Evolutionary conservation across 2,888 invertebrate genomes (phyloP), one percentile per base, ranked within the genome.

Genomic region (Meiosimyza decipiens): DNA sequence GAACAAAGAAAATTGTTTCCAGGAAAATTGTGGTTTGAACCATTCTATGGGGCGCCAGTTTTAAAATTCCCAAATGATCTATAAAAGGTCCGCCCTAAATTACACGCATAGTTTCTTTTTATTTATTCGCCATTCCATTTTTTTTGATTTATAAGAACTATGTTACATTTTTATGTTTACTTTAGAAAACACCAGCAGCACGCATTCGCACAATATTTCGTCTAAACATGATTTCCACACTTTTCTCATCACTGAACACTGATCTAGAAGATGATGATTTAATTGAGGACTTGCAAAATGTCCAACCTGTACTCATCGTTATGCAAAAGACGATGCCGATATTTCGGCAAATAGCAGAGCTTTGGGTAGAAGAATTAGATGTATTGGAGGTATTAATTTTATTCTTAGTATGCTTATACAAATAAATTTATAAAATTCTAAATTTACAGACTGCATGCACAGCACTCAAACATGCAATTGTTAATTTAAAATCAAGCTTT

Each of bases 401-500:
- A 54, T 18, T 18, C 9, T 28, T 9, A 18, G 22, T 60, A 9
- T 22, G 9, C 1, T 60, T 60, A 1, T 15, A 9, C 1, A 6
- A 9, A n/a, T 16, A 33, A 55, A n/a, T 22, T 66, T 28, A 6
- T 15, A n/a, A 57, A 71, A 55, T 69, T 49, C 71, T 69, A 75
- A 73, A 68, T 70, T 86, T 86, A 67, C 87, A 95, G 94, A 90
- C 92, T 13, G 88, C 95, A 77, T 94, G 94, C 86, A 89, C 90
- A 73, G 88, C 94, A 67, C 86, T 95, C 73, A 95, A 94, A 84
- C 91, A 93, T 83, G 91, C 92, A 3, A 89, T 95, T 15, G 89
- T 91, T 0, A 92, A 93, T 59, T 86, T 95, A 71, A 88, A 93
- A 87, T 91, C 91, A 74, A 92, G 93, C 74, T 91, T 92, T 80